Conservation (phyloP, 2,888 invertebrate species). For the Augochlorella aurata region DNA sequence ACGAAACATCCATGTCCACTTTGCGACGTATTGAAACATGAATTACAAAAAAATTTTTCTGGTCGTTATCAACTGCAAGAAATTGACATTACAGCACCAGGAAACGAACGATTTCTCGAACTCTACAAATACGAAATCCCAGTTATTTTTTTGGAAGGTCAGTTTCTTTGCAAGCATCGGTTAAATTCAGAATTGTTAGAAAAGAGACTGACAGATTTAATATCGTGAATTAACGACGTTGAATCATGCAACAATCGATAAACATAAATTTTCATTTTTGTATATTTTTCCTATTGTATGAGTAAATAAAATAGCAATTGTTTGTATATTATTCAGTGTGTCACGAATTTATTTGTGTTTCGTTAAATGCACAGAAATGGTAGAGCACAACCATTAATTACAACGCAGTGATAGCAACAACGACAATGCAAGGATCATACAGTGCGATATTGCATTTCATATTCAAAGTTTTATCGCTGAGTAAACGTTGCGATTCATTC, state of each 20-base stretch:
- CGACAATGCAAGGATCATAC: neutral
- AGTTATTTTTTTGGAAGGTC: constrained; percentile 92
- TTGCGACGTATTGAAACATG: constrained; percentile 90
- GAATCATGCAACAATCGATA: neutral
- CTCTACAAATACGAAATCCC: constrained; percentile 93
- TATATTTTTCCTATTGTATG: neutral
- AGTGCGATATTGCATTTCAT: neutral
- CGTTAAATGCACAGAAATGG: neutral
- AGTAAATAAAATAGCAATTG: neutral
- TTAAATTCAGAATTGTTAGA: constrained; percentile 85
- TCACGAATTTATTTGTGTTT: neutral
- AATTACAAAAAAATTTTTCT: constrained; percentile 84
- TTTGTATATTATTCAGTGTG: neutral
- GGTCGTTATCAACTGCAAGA: constrained; percentile 87
- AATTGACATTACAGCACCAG: constrained; percentile 89
- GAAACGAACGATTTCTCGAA: constrained; percentile 88
- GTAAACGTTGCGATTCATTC: constrained; percentile 28
- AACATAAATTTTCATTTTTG: neutral
- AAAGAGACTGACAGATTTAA: constrained; percentile 82
- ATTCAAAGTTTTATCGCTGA: constrained; percentile 19
- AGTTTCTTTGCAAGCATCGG: constrained; percentile 90
- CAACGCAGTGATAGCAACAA: neutral
- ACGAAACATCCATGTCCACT: constrained; percentile 92
- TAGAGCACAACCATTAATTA: neutral
- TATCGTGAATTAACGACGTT: neutral